phyloP scores from a whole-genome alignment of 2,888 invertebrate species.

The Noctua comes region DNA sequence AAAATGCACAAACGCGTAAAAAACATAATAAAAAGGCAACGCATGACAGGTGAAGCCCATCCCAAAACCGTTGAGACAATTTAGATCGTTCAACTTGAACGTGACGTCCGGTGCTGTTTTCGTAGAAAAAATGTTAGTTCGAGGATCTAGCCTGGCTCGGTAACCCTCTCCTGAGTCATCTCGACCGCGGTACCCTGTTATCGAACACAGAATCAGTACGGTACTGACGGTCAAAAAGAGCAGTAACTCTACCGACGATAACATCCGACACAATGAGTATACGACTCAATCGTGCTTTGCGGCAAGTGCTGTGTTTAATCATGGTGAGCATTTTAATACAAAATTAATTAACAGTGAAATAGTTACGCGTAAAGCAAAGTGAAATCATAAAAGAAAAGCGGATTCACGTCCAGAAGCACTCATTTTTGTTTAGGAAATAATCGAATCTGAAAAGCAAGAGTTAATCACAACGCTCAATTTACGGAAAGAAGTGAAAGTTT shows the following conservation, averaged over 20 bases:
- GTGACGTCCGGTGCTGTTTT: conserved; percentile 84
- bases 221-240: conserved; percentile 75
- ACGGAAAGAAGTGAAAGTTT: conserved; percentile 83
- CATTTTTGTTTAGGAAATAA: conserved; percentile 71
- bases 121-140: conserved; percentile 71
- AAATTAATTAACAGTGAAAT: conserved; percentile 58
- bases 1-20: conserved; percentile 45
- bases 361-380: conserved; percentile 75
- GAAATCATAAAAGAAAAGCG: conserved; percentile 63
- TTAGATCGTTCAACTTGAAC: conserved; percentile 86
- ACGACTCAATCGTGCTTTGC: conserved; percentile 67
- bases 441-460: conserved; percentile 76
- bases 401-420: conserved; percentile 37
- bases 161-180: conserved; percentile 78
- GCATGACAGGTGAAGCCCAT: conserved; percentile 66
- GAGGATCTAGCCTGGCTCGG: conserved; percentile 74
- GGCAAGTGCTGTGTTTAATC: conserved; percentile 71
- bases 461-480: conserved; percentile 79
- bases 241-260: conserved; percentile 73
- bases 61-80: conserved; percentile 77
- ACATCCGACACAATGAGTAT: conserved; percentile 70
- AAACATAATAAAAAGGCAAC: conserved; percentile 50
- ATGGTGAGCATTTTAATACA: conserved; percentile 68
- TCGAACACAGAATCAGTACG: conserved; percentile 78
- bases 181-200: conserved; percentile 74